phyloP scores from a whole-genome alignment of 2,113 vertebrate genomes.

The Oceanodroma tethys region DNA sequence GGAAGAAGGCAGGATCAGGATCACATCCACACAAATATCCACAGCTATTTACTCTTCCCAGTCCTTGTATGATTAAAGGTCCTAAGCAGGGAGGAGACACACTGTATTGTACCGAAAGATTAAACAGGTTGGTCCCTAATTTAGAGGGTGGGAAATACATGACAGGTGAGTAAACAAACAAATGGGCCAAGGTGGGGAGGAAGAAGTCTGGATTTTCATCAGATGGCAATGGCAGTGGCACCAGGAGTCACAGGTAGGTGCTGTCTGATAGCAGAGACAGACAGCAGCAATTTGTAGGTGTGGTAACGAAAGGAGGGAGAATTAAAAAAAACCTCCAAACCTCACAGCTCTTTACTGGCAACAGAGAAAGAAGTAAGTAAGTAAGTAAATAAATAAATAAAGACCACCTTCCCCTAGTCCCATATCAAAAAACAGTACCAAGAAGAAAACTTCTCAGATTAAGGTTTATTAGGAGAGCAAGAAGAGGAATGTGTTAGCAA shows the following conservation, averaged over 20 bases:
- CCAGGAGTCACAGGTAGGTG: not conserved
- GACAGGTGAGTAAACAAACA: not conserved
- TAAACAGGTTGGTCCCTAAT: not conserved
- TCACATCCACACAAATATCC: not conserved
- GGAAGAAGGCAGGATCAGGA: not conserved
- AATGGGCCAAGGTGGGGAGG: not conserved
- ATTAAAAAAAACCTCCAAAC: not conserved
- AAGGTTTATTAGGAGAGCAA: not conserved
- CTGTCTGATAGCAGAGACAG: not conserved
- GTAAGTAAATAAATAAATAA: not conserved
- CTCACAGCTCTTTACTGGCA: not conserved
- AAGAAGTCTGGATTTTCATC: not conserved
- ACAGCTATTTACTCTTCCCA: not conserved
- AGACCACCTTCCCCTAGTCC: not conserved
- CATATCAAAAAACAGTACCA: not conserved
- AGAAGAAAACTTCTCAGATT: not conserved
- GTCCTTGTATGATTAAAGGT: not conserved
- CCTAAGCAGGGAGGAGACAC: not conserved
- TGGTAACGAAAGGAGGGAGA: not conserved
- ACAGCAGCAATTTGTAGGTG: not conserved
- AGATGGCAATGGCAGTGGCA: not conserved
- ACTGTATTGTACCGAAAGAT: not conserved
- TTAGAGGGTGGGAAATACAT: not conserved
- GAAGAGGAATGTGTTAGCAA: not conserved
- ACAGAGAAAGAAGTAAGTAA: not conserved